phyloP scores from a whole-genome alignment of 2,888 invertebrate genomes.

The Torymus texanus region DNA sequence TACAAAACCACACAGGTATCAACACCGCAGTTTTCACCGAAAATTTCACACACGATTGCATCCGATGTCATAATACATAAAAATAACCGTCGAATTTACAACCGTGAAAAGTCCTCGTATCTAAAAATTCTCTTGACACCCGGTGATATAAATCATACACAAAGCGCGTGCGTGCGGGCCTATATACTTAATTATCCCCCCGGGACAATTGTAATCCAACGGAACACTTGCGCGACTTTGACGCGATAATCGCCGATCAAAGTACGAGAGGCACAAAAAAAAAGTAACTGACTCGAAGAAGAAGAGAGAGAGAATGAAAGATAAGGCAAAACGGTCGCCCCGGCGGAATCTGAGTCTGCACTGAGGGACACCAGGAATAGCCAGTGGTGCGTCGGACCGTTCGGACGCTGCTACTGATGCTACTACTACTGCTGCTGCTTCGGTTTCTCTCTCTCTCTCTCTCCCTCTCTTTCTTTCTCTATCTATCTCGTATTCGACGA shows the following conservation, averaged over 20 bases:
- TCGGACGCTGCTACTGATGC: slow-evolving; percentile 13
- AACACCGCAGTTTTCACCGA: too few relatives aligned
- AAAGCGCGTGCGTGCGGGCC: too few relatives aligned
- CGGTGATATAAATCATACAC: too few relatives aligned
- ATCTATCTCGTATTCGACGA: slow-evolving; percentile 37
- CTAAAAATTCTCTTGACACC: too few relatives aligned
- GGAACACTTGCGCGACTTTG: too few relatives aligned
- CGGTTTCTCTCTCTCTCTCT: not conserved
- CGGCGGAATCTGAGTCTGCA: slow-evolving; percentile 46
- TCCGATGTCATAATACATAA: too few relatives aligned
- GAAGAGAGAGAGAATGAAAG: not conserved
- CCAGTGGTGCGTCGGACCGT: slow-evolving; percentile 43
- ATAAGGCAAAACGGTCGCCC: slow-evolving; percentile 16
- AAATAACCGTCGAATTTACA: too few relatives aligned
- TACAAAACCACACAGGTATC: too few relatives aligned
- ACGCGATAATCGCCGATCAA: not conserved
- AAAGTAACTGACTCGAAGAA: not conserved
- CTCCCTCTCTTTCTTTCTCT: slow-evolving; percentile 19
- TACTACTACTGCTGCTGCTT: slow-evolving; percentile 7
- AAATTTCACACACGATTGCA: too few relatives aligned
- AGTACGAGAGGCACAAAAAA: slow-evolving; percentile 1
- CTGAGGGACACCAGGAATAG: slow-evolving; percentile 53
- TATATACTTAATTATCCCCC: too few relatives aligned
- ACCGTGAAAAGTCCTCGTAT: too few relatives aligned
- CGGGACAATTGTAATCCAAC: too few relatives aligned